Evolutionary conservation across 2,797 vertebrate species (phyloP), one percentile per base, ranked within the genome.

Genomic region (Gymnodraco acuticeps): DNA sequence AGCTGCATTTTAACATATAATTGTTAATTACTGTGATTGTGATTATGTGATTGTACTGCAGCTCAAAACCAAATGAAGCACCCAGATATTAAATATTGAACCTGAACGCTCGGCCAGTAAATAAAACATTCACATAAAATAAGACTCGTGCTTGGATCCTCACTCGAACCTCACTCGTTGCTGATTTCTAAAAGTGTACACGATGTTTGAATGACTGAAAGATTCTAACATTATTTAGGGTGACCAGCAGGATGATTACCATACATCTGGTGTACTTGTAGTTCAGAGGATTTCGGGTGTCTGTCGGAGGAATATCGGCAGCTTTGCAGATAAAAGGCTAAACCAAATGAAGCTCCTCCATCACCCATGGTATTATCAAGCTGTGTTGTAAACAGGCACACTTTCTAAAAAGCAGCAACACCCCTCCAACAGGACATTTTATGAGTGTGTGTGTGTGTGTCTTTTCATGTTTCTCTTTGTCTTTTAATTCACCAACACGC

Each of bases 401-500:
- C 72, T 56, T n/a, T 27, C 67, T 68, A 51, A 54, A 46, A 85
- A 66, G 54, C 54, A n/a, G 19, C 14, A 45, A 65, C 77, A 64
- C 41, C 20, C 43, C 10, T 42, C 51, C 52, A 17, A 33, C 20
- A 53, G 45, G 27, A 55, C 27, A 15, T 78, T 74, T 68, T 38
- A 16, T 52, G 17, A 9, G 52, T 52, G 70, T 66, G 76, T 73
- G 75, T 65, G 15, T 68, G 51, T 53, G 69, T 33, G 52, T 43
- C 10, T 65, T 38, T 63, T 77, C 58, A 27, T 69, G 55, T 53
- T 54, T 65, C 31, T 64, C 72, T 85, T 87, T 84, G 73, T 81
- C 70, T 81, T 82, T 80, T 85, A 75, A 82, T 82, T 86, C 81
- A 84, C 65, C 87, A 83, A 84, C 85, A 84, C 53, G 12, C 83